Conservation (phyloP, 2,797 vertebrate species). For the Arctocebus calabarensis region DNA sequence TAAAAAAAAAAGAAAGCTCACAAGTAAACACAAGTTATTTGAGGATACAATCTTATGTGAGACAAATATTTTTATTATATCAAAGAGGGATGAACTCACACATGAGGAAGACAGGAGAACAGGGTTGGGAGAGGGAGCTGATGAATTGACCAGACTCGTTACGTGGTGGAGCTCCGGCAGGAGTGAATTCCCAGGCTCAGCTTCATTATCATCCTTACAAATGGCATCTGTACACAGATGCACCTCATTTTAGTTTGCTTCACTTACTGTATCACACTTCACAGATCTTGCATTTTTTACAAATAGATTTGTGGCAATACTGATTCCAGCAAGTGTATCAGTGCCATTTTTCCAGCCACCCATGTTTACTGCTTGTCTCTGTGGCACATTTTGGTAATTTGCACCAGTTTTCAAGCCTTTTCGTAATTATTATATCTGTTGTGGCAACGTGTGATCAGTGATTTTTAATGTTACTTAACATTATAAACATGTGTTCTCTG, state of each 20-base stretch:
- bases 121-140: accelerated
- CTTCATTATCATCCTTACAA: not conserved
- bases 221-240: not conserved
- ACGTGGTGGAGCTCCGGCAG: accelerated
- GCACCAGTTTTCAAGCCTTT: not conserved
- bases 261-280: too few relatives aligned
- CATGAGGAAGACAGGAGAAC: accelerated
- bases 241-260: not conserved
- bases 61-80: not conserved
- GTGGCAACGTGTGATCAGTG: not conserved
- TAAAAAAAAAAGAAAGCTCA: not conserved
- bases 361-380: not conserved
- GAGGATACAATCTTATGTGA: accelerated
- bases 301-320: not conserved
- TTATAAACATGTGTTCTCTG: not conserved
- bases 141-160: accelerated
- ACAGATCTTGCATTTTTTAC: not conserved
- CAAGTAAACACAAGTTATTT: not conserved
- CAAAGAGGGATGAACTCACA: not conserved
- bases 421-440: not conserved
- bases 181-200: too few relatives aligned
- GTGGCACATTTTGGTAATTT: not conserved
- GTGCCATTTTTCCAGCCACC: not conserved
- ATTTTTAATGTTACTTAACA: not conserved
- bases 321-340: not conserved